Evolutionary conservation across 2,888 invertebrate genomes (phyloP).

Genomic region (Polia nebulosa): DNA sequence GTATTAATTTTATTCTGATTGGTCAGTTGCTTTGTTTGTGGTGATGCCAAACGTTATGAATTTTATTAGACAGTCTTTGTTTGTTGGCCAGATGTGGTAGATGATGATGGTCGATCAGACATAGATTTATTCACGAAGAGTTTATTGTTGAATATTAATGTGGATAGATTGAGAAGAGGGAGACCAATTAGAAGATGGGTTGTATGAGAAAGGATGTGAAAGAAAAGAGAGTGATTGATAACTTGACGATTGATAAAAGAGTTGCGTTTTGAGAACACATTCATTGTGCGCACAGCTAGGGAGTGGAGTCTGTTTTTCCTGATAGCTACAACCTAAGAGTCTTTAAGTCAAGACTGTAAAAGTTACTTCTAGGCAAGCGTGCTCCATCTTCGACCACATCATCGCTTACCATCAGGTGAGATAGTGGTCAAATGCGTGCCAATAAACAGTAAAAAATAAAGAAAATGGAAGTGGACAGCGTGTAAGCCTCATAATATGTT

Average conservation of each 20-base stretch:
- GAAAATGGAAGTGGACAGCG: neutral
- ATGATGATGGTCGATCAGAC: neutral
- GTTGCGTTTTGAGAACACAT: too few species aligned
- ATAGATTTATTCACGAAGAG: neutral
- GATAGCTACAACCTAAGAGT: too few species aligned
- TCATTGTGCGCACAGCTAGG: too few species aligned
- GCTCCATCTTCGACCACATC: too few species aligned
- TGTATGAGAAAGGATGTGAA: neutral
- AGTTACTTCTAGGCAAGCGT: too few species aligned
- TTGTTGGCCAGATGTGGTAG: neutral
- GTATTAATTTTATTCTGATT: conserved; percentile 52
- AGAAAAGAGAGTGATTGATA: too few species aligned
- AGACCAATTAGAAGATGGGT: neutral
- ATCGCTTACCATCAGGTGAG: too few species aligned
- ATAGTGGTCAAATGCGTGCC: too few species aligned
- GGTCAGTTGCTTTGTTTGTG: conserved; percentile 48
- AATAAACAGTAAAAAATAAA: neutral
- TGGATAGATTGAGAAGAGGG: neutral
- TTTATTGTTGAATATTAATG: neutral
- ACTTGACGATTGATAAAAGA: too few species aligned
- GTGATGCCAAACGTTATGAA: conserved; percentile 32
- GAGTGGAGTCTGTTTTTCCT: too few species aligned
- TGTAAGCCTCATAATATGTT: too few species aligned
- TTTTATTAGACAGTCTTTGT: conserved; percentile 28
- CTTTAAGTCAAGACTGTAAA: too few species aligned